These are phyloP conservation scores for Drosophila eohydei DNA, from an alignment of 2,888 invertebrate species.

Conservation along the genomic window DNA sequence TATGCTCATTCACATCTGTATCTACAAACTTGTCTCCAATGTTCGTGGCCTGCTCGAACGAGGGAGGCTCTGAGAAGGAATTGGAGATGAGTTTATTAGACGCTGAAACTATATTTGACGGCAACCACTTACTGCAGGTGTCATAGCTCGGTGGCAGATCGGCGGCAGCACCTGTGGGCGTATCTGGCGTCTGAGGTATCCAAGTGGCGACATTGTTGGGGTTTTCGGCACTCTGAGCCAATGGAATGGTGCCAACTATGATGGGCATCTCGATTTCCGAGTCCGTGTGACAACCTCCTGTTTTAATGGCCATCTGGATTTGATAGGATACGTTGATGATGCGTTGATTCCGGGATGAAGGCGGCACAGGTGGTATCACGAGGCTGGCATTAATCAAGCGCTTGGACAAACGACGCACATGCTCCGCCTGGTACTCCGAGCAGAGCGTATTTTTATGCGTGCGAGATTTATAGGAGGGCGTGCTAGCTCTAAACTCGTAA, in stretches of 20 bases:
- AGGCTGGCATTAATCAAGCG: slow-evolving; percentile 55
- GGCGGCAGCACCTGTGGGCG: slow-evolving; percentile 45
- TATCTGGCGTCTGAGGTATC: slow-evolving; percentile 68
- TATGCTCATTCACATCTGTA: slow-evolving; percentile 63
- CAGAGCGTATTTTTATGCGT: slow-evolving; percentile 37
- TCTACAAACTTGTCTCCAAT: slow-evolving; percentile 67
- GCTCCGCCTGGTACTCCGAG: slow-evolving; percentile 34
- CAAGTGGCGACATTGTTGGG: slow-evolving; percentile 49
- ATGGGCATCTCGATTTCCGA: slow-evolving; percentile 56
- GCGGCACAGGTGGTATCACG: slow-evolving; percentile 66
- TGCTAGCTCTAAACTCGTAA: slow-evolving; percentile 54
- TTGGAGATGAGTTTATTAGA: too few relatives aligned
- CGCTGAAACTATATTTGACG: too few relatives aligned
- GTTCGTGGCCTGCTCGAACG: slow-evolving; percentile 70
- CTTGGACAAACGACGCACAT: slow-evolving; percentile 58
- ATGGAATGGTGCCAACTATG: slow-evolving; percentile 73
- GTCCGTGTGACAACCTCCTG: slow-evolving; percentile 47
- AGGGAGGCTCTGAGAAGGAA: slow-evolving; percentile 63
- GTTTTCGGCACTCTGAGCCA: slow-evolving; percentile 63
- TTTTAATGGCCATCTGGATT: slow-evolving; percentile 49
- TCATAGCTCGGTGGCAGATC: slow-evolving; percentile 74
- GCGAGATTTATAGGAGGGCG: slow-evolving; percentile 45
- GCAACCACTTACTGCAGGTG: slow-evolving; percentile 57
- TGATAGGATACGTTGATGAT: slow-evolving; percentile 59
- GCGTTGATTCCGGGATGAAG: slow-evolving; percentile 48